Evolutionary conservation across 2,113 vertebrate species (phyloP), one percentile per base, ranked within the genome.

Genomic region (Casuarius casuarius): DNA sequence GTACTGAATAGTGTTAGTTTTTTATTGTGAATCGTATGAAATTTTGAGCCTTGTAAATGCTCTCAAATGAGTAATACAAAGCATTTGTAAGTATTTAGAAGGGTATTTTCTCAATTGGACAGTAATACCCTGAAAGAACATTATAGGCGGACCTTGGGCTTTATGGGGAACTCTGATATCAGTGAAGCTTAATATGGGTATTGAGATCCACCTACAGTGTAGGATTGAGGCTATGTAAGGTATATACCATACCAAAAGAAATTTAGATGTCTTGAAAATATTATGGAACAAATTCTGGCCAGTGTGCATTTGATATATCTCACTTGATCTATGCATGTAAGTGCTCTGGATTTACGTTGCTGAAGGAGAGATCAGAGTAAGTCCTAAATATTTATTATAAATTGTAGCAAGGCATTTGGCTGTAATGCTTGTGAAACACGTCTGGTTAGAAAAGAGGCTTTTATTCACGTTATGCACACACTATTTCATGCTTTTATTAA

Each of bases 81-180:
- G 33, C 33, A 6, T 71, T 67, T 3, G 0, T 12, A 52, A 49
- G 10, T 44, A 22, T 7, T 28, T 54, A 23, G 16, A 87, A 71
- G 12, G 51, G 14, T 67, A 29, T 58, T 58, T 89, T 58, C 28
- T 78, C 6, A 14, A 35, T 56, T 67, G 15, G 4, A 2, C 3
- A 5, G 10, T 19, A 52, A 12, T 12, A 10, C 12, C 49, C 25
- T 81, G 20, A 33, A 58, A 6, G 15, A 74, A 5, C 9, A 8
- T 10, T 4, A 1, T 16, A 28, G 58, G 11, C 49, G 23, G 0
- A 0, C 25, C 52, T 26, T 52, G 46, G 48, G 16, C 22, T 78
- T 77, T 26, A 9, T 20, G 33, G 20, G 40, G 35, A 71, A 4
- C 40, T 77, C 56, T 78, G 0, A 0, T n/a, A 4, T 21, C 56